Evolutionary conservation across 2,888 invertebrate genomes (phyloP).

Genomic region (Allolobophora icterica): DNA sequence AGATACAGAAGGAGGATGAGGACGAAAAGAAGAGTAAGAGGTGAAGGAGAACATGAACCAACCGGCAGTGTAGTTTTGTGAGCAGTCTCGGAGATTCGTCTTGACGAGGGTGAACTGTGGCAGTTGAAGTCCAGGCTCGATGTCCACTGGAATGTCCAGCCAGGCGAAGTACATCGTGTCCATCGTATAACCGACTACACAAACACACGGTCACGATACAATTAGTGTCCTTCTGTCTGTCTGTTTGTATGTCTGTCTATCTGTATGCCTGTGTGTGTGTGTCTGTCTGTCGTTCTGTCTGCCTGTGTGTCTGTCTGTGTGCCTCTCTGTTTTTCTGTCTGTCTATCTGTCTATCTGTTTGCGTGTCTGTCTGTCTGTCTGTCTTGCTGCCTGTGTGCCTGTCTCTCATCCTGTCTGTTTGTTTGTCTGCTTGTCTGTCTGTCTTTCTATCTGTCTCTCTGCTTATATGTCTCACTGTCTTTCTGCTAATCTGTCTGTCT

Average conservation of each 20-base stretch:
- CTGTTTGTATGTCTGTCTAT: neutral
- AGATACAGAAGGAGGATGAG: neutral
- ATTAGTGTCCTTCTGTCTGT: neutral
- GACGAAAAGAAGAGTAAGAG: too few species aligned
- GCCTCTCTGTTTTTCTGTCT: too few species aligned
- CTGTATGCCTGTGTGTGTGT: neutral
- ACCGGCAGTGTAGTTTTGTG: slow-evolving; percentile 44
- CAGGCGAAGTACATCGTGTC: slow-evolving; percentile 49
- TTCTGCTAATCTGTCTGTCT: too few species aligned
- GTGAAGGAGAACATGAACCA: neutral
- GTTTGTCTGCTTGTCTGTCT: too few species aligned
- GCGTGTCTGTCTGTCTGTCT: too few species aligned
- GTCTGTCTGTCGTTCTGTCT: neutral
- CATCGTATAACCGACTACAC: slow-evolving; percentile 51
- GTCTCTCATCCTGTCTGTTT: too few species aligned
- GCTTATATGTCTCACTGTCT: too few species aligned
- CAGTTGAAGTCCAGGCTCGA: slow-evolving; percentile 45
- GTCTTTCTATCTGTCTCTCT: too few species aligned
- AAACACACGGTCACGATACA: neutral
- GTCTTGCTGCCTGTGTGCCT: too few species aligned
- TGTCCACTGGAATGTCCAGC: slow-evolving; percentile 47
- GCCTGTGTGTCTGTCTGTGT: neutral
- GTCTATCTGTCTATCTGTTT: too few species aligned
- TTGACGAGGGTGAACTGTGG: slow-evolving; percentile 46
- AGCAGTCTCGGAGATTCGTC: slow-evolving; percentile 35